Percentiles rank a stretch among this genome's conserved stretches.
phyloP scores from a whole-genome alignment of 2,888 invertebrate genomes.

The Aphidoletes aphidimyza region DNA sequence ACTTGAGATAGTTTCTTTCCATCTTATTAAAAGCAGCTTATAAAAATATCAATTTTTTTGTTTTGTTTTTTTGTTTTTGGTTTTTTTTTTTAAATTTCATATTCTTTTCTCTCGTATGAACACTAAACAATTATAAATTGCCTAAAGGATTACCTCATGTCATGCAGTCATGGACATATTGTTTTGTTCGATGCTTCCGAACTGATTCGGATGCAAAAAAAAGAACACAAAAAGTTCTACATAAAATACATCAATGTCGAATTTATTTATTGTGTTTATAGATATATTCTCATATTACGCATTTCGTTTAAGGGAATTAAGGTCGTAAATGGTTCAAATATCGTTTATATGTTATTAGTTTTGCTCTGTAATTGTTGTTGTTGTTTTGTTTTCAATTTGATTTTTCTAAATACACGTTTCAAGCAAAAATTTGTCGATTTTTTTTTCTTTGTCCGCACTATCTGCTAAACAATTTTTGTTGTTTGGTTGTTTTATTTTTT shows the following conservation, averaged over 20 bases:
- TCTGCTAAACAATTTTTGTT: too few species aligned
- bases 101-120: background rate
- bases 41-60: slow-evolving; percentile 29
- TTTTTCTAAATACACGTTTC: background rate
- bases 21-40: slow-evolving; percentile 7
- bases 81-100: too few species aligned
- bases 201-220: background rate
- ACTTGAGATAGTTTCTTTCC: too few species aligned
- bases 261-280: background rate
- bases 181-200: background rate
- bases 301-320: slow-evolving; percentile 26
- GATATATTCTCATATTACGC: background rate
- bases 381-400: background rate
- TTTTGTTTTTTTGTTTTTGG: too few species aligned
- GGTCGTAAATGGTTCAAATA: slow-evolving; percentile 11
- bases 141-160: background rate
- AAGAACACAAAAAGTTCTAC: background rate
- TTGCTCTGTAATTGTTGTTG: background rate
- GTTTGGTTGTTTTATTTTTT: background rate
- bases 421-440: too few species aligned
- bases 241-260: slow-evolving; percentile 16
- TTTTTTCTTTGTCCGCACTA: background rate
- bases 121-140: slow-evolving; percentile 36
- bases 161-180: slow-evolving; percentile 2
- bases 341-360: background rate